A percentile compares a stretch with the other conserved stretches of the same genome.
These are phyloP conservation scores for Cheilosia variabilis DNA, from an alignment of 2,888 invertebrate species.

Conservation along the genomic window DNA sequence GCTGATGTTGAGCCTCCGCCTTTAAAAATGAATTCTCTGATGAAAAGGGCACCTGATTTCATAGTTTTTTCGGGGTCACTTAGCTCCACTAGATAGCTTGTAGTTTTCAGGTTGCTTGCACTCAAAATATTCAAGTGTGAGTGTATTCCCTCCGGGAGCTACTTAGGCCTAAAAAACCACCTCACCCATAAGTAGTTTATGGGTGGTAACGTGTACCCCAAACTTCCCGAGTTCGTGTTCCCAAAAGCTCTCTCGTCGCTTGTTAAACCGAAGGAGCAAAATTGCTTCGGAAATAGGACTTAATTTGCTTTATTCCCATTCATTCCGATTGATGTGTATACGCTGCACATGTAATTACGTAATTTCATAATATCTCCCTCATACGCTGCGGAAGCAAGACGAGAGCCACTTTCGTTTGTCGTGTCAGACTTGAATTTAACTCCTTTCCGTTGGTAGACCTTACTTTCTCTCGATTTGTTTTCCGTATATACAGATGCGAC, in stretches of 20 bases:
- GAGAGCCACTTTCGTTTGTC: background rate
- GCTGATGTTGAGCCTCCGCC: no score
- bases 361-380: slow-evolving; percentile 40
- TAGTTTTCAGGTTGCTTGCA: no score
- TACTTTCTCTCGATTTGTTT: slow-evolving; percentile 21
- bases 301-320: slow-evolving; percentile 16
- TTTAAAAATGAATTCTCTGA: no score
- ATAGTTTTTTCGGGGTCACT: no score
- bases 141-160: no score
- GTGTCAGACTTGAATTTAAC: slow-evolving; percentile 55
- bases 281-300: slow-evolving; percentile 14
- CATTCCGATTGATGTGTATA: slow-evolving; percentile 29
- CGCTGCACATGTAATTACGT: slow-evolving; percentile 38
- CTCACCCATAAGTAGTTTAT: no score
- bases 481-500: slow-evolving; percentile 1
- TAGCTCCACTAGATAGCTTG: no score
- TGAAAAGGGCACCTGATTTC: no score
- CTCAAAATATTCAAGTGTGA: no score
- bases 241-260: background rate
- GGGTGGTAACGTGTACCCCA: no score
- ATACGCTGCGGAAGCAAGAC: slow-evolving; percentile 5
- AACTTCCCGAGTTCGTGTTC: no score
- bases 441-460: slow-evolving; percentile 13
- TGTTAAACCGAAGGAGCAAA: background rate
- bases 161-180: no score